A percentile compares a stretch with the other conserved stretches of the same genome.
Conservation (phyloP, 2,888 invertebrate species). For the Dynastes hyllus region DNA sequence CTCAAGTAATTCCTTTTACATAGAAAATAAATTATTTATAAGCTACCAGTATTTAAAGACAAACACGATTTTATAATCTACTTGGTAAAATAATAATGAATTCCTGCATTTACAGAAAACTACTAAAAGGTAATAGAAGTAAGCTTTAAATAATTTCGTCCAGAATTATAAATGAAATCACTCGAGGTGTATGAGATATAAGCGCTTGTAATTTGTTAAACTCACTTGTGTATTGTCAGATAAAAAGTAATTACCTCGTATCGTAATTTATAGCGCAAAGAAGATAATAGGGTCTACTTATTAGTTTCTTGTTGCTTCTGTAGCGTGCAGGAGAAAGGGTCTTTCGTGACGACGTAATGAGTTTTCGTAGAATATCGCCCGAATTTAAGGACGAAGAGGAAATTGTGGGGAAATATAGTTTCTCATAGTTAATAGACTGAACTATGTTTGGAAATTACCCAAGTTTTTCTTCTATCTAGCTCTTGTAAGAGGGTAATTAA, state of each 20-base stretch:
- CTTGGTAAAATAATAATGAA: too few species aligned
- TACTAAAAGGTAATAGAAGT: too few species aligned
- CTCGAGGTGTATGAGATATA: too few species aligned
- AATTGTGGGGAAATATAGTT: constrained; percentile 19
- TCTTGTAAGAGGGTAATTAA: neutral
- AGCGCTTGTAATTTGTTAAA: too few species aligned
- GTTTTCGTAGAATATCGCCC: constrained; percentile 17
- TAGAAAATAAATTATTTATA: too few species aligned
- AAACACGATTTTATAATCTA: too few species aligned
- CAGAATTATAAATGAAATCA: too few species aligned
- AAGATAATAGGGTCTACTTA: constrained; percentile 35
- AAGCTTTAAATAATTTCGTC: too few species aligned
- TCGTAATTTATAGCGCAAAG: constrained; percentile 25
- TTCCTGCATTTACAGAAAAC: too few species aligned
- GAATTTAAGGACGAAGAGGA: constrained; percentile 17
- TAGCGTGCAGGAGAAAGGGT: constrained; percentile 13
- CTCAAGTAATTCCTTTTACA: too few species aligned
- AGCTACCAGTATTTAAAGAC: too few species aligned
- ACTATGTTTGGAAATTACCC: neutral
- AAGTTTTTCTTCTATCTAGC: neutral
- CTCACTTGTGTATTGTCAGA: constrained; percentile 15
- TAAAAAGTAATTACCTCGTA: constrained; percentile 28
- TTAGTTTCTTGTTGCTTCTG: constrained; percentile 37
- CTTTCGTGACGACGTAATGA: constrained; percentile 36
- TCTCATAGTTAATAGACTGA: neutral